Percentiles rank a stretch among this genome's conserved stretches.
Conservation (phyloP, 2,888 invertebrate species). For the Tortrix viridana region DNA sequence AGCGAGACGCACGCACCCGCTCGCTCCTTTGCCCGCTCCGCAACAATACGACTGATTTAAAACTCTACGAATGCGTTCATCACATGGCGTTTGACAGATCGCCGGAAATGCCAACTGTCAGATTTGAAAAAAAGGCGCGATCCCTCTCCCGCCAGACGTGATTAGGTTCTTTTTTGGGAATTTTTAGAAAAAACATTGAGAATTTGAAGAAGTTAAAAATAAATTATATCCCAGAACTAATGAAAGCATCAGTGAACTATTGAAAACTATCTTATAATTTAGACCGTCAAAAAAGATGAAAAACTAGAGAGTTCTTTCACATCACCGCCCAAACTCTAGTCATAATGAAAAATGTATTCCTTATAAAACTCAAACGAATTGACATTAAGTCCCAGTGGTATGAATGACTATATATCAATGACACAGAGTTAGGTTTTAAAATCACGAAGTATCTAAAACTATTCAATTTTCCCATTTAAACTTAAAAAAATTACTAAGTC, state of each 20-base stretch:
- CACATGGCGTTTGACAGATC: slow-evolving; percentile 84
- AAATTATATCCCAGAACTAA: background rate
- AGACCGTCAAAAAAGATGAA: too few relatives aligned
- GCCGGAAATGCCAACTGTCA: slow-evolving; percentile 80
- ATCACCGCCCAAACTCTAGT: too few relatives aligned
- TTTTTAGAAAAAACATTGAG: background rate
- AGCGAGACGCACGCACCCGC: slow-evolving; percentile 66
- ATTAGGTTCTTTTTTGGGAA: slow-evolving; percentile 20
- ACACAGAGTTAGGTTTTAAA: background rate
- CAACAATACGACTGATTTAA: slow-evolving; percentile 81
- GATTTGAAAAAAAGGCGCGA: slow-evolving; percentile 79
- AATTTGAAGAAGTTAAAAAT: background rate
- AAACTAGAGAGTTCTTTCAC: too few relatives aligned
- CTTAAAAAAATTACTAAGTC: slow-evolving; percentile 3
- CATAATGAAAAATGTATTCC: too few relatives aligned
- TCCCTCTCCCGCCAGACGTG: slow-evolving; percentile 40
- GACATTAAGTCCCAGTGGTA: too few relatives aligned
- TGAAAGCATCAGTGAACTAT: too few relatives aligned
- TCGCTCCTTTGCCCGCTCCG: slow-evolving; percentile 77
- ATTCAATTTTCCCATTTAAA: too few relatives aligned
- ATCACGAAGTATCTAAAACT: background rate
- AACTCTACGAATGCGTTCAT: slow-evolving; percentile 82
- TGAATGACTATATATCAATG: background rate
- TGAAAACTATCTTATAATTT: too few relatives aligned
- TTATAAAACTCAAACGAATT: too few relatives aligned